phyloP scores from a whole-genome alignment of 2,797 vertebrate species.

The Phaenicophaeus curvirostris region DNA sequence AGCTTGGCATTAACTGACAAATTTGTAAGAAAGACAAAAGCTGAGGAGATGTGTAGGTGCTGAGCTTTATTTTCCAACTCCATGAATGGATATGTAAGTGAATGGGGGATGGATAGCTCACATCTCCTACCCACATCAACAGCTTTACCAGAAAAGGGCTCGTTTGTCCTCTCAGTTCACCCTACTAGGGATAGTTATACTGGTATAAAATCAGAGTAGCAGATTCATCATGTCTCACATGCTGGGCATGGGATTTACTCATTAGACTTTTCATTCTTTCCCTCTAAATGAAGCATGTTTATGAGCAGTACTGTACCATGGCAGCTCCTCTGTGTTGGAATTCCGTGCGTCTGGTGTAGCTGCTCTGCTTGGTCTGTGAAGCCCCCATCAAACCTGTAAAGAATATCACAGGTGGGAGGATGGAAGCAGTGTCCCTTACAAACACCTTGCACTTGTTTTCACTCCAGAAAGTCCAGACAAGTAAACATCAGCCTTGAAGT shows the following conservation, averaged over 20 bases:
- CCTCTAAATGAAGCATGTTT: background rate
- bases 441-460: background rate
- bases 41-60: background rate
- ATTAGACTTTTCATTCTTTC: background rate
- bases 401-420: background rate
- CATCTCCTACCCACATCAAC: background rate
- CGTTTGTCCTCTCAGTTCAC: background rate
- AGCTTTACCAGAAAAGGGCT: background rate
- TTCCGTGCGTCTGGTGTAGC: background rate
- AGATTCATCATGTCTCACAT: background rate
- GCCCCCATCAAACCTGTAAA: background rate
- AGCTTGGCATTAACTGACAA: background rate
- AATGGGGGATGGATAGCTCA: background rate
- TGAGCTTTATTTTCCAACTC: background rate
- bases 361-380: background rate
- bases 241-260: background rate
- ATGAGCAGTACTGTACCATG: fast-evolving
- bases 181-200: background rate
- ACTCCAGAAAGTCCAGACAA: background rate
- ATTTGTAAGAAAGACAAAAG: slow-evolving; percentile 32
- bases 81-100: background rate
- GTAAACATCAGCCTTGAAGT: background rate
- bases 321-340: background rate
- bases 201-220: background rate
- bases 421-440: background rate